Evolutionary conservation across 2,888 invertebrate genomes (phyloP).

Genomic region (Stegana nigrithorax): DNA sequence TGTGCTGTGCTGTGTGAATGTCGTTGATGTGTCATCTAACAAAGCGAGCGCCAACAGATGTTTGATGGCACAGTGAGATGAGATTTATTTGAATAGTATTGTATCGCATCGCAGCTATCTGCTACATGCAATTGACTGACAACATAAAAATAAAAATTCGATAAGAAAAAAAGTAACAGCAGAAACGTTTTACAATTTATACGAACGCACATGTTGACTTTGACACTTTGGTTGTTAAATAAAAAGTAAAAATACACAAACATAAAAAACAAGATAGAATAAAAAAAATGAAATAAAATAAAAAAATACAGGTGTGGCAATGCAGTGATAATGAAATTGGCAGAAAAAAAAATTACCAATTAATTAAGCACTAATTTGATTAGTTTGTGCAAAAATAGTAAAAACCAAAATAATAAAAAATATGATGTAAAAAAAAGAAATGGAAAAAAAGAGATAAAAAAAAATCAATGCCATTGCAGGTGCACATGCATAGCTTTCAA

Average conservation of each 20-base stretch:
- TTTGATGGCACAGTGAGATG: not conserved
- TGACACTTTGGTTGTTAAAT: constrained; percentile 10
- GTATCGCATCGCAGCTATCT: not conserved
- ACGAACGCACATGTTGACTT: constrained; percentile 7
- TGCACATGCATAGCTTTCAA: too few relatives aligned
- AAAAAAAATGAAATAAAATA: too few relatives aligned
- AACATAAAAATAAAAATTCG: too few relatives aligned
- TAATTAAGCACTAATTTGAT: constrained; percentile 8
- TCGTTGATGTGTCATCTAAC: not conserved
- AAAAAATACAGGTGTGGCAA: constrained; percentile 5
- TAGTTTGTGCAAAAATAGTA: too few relatives aligned
- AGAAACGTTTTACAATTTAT: constrained; percentile 6
- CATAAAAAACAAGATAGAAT: too few relatives aligned
- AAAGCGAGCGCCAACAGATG: constrained; percentile 2
- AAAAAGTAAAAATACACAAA: too few relatives aligned
- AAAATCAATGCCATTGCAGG: too few relatives aligned
- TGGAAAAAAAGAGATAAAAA: not conserved
- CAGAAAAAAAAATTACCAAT: too few relatives aligned
- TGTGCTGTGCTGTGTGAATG: not conserved
- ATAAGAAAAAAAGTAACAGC: not conserved
- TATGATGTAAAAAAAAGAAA: not conserved
- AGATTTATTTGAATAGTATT: not conserved
- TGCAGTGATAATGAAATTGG: constrained; percentile 5
- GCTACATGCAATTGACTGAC: not conserved
- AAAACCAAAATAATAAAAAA: not conserved